phyloP scores from a whole-genome alignment of 2,888 invertebrate genomes.

The Cantharis rufa region DNA sequence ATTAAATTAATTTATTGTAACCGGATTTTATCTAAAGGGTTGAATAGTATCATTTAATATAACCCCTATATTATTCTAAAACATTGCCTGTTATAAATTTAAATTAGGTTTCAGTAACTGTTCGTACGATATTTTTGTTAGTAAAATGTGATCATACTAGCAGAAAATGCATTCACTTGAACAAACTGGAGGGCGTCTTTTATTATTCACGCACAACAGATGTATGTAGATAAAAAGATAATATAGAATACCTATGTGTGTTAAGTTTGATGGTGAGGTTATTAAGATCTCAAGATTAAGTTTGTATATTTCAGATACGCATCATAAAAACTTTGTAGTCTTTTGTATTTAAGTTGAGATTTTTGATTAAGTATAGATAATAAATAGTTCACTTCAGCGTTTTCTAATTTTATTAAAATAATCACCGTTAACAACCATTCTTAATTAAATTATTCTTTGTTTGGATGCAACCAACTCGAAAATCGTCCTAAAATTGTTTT shows the following conservation, averaged over 20 bases:
- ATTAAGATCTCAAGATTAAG: slow-evolving; percentile 20
- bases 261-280: slow-evolving; percentile 16
- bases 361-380: background rate
- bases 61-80: background rate
- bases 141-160: slow-evolving; percentile 15
- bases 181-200: slow-evolving; percentile 16
- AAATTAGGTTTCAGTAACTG: background rate
- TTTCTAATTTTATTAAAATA: background rate
- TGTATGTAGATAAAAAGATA: slow-evolving; percentile 8
- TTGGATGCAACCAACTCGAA: background rate
- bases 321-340: background rate
- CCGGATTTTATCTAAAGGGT: background rate
- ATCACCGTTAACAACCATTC: background rate
- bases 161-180: slow-evolving; percentile 23
- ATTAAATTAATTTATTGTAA: background rate
- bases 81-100: background rate
- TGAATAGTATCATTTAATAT: background rate
- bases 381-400: background rate
- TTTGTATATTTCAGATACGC: slow-evolving; percentile 7
- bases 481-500: background rate
- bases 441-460: background rate
- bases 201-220: slow-evolving; percentile 26
- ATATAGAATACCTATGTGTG: slow-evolving; percentile 19
- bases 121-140: background rate
- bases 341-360: slow-evolving; percentile 9